These are phyloP conservation scores for Pantelozetes paolii DNA, from an alignment of 2,888 invertebrate genomes.

Conservation along the genomic window DNA sequence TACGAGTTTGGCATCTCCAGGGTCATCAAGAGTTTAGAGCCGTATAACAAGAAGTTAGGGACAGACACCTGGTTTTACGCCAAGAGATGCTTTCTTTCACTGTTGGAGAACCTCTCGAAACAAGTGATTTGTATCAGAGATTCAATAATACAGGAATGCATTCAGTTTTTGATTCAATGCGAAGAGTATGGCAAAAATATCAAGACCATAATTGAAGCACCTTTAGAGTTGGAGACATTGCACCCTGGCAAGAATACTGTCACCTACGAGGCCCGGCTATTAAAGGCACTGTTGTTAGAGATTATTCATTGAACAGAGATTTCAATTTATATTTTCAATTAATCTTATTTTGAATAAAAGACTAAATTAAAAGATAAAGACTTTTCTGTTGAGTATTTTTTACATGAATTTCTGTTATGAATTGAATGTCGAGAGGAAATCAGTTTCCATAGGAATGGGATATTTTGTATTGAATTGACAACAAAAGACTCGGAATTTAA, in stretches of 20 bases:
- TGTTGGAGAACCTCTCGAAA: constrained; percentile 82
- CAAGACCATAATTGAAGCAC: constrained; percentile 73
- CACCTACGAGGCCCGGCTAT: constrained; percentile 77
- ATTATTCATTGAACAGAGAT: constrained; percentile 50
- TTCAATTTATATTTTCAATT: background rate
- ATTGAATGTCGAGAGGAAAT: background rate
- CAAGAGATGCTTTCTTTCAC: constrained; percentile 88
- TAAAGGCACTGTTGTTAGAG: constrained; percentile 71
- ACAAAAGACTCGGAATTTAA: constrained; percentile 1
- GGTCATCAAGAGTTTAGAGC: constrained; percentile 92
- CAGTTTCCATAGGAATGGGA: background rate
- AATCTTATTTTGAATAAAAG: background rate
- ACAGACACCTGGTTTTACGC: constrained; percentile 99
- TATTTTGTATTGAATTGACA: background rate
- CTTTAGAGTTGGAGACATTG: constrained; percentile 66
- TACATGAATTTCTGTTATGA: background rate
- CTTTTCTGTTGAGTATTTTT: background rate
- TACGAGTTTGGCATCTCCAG: constrained; percentile 97
- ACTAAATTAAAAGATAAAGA: background rate
- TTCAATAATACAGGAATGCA: constrained; percentile 77
- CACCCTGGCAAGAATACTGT: constrained; percentile 79
- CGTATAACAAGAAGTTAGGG: constrained; percentile 86
- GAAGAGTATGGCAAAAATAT: constrained; percentile 78
- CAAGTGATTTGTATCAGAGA: constrained; percentile 84
- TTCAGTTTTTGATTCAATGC: constrained; percentile 82